Base-by-base conservation (phyloP, 2,888 invertebrate genomes). In the Sarcophaga caerulescens region DNA sequence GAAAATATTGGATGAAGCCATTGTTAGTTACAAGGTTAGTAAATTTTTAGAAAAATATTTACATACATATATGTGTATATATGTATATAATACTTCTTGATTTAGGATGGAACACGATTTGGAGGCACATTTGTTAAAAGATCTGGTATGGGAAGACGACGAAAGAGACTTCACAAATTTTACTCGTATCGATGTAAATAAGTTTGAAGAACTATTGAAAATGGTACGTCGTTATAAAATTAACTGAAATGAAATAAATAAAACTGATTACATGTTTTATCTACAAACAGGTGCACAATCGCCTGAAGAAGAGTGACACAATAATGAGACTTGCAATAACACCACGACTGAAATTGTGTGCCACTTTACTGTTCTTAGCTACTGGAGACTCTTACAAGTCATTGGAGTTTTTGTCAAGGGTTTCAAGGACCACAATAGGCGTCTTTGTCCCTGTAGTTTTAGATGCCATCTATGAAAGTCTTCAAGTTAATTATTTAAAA, bases 351-450 rank as follows among this genome's bases (percentile, higher is more conserved):
- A 68, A 68, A 68, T 45, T 68, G 66, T 23, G 23, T 45, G 66
- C 45, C 17, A 6, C 66, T n/a, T 44, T 68, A 44, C 35, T 45
- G 44, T 65, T 19, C 17, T 10, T 65, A 65, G 65, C 65, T 23
- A 65, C 25, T 23, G 65, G 65, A 10, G 65, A 65, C 65, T 65
- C 65, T 11, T 68, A 68, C 44, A 45, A 68, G 44, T 68, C 66
- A 19, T 68, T 68, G 44, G 45, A 68, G 45, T 68, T 44, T 25
- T 68, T 68, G 10, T 44, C 44, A 4, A 45, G 66, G n/a, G 44
- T 68, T 45, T 68, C 45, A 4, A 44, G 66, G 17, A 68, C 14
- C 44, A 68, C 66, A 68, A 68, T 63, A 44, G 45, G 66, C 44
- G 44, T 68, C 23, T 23, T 23, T 23, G 23, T 25, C 35, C 66